phyloP scores from a whole-genome alignment of 2,113 vertebrate species.

The Trichomycterus rosablanca region DNA sequence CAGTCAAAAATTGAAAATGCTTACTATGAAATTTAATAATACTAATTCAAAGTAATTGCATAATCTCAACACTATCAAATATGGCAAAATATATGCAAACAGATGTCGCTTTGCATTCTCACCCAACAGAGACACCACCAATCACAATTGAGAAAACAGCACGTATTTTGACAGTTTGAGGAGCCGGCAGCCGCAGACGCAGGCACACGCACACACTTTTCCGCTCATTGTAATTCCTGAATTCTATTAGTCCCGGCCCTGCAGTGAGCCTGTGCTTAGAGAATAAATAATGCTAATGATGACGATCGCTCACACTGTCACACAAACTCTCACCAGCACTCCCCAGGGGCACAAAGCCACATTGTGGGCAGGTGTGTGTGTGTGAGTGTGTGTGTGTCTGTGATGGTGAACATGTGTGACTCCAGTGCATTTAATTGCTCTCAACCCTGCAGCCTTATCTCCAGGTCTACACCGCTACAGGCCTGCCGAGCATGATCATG shows the following conservation, averaged over 20 bases:
- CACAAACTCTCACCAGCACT: constrained; percentile 50
- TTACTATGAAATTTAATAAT: not conserved
- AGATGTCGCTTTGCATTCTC: not conserved
- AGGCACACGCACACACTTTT: constrained; percentile 22
- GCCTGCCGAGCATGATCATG: constrained; percentile 21
- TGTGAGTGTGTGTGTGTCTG: constrained; percentile 18
- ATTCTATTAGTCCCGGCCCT: constrained; percentile 69
- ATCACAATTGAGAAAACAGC: constrained; percentile 15
- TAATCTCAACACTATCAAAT: not conserved
- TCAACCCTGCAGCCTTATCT: constrained; percentile 65
- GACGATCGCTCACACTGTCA: constrained; percentile 77
- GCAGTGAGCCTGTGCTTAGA: constrained; percentile 70
- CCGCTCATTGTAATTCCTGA: constrained; percentile 64
- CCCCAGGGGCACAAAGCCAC: constrained; percentile 52
- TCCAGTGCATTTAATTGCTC: constrained; percentile 70
- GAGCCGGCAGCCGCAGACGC: not conserved
- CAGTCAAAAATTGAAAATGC: not conserved
- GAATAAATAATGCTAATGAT: constrained; percentile 81
- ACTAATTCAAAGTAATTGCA: not conserved
- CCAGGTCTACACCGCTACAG: constrained; percentile 51
- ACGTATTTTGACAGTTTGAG: constrained; percentile 22
- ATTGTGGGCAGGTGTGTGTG: constrained; percentile 35
- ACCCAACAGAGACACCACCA: constrained; percentile 6
- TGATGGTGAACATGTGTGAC: constrained; percentile 54
- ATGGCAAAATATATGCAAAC: not conserved